Conservation (phyloP, 2,113 vertebrate genomes). For the Brachyhypopomus gauderio region DNA sequence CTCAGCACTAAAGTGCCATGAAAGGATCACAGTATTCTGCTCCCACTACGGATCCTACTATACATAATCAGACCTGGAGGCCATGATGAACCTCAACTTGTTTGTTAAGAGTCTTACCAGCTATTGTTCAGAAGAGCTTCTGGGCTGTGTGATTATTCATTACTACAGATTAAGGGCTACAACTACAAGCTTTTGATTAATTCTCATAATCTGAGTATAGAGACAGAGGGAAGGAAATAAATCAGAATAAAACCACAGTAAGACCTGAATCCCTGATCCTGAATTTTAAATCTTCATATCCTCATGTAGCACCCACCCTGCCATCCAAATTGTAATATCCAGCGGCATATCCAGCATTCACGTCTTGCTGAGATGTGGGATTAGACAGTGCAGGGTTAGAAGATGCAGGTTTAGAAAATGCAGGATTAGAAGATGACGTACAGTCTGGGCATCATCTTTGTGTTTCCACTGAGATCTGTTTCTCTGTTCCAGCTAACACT, state of each 20-base stretch:
- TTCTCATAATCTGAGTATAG: conserved; percentile 5
- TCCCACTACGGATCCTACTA: neutral
- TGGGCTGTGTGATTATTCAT: neutral
- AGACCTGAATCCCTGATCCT: neutral
- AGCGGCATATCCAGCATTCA: too few relatives aligned
- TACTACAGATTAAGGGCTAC: neutral
- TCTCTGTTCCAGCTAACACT: too few relatives aligned
- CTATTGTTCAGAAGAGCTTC: neutral
- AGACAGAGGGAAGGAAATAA: too few relatives aligned
- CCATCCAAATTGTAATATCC: too few relatives aligned
- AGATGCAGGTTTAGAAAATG: too few relatives aligned
- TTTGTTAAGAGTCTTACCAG: neutral
- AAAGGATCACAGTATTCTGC: neutral
- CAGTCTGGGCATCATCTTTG: too few relatives aligned
- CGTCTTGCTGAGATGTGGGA: too few relatives aligned
- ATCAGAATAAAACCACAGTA: neutral
- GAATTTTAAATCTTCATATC: too few relatives aligned
- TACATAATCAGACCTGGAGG: neutral
- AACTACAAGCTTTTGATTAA: neutral
- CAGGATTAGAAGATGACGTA: too few relatives aligned
- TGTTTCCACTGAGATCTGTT: too few relatives aligned
- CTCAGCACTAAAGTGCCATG: neutral
- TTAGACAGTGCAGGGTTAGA: too few relatives aligned
- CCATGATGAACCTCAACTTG: neutral
- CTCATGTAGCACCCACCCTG: too few relatives aligned